Evolutionary conservation across 2,797 vertebrate species (phyloP).

Genomic region (Cheirogaleus major): DNA sequence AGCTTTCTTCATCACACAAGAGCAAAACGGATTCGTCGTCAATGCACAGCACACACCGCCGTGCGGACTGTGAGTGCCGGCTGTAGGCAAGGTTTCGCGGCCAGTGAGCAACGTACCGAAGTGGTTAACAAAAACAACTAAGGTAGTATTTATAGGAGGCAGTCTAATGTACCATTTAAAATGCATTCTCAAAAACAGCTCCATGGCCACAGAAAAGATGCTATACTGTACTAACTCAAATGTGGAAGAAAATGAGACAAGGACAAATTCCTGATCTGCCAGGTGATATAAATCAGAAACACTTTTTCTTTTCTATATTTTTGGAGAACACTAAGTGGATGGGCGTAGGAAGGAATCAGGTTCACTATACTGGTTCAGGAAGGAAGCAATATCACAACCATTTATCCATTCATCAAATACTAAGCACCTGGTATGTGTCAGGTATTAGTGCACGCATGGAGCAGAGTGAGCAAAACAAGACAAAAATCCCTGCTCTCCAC

Average conservation of each 20-base stretch:
- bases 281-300: background rate
- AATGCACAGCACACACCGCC: no score
- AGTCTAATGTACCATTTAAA: background rate
- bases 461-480: background rate
- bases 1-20: no score
- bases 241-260: background rate
- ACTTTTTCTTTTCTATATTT: constrained; percentile 1
- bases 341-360: background rate
- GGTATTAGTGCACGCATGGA: background rate
- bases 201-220: background rate
- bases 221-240: background rate
- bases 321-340: constrained; percentile 5
- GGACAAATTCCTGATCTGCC: background rate
- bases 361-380: background rate
- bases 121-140: background rate
- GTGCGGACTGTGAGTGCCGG: no score
- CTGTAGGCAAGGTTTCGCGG: no score
- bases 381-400: background rate
- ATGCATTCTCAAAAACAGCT: background rate
- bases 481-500: background rate
- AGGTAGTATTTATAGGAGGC: background rate
- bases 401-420: background rate
- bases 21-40: no score
- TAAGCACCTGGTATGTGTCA: background rate
- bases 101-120: no score